Base-by-base conservation (phyloP, 2,113 vertebrate species). In the Halichoerus grypus region DNA sequence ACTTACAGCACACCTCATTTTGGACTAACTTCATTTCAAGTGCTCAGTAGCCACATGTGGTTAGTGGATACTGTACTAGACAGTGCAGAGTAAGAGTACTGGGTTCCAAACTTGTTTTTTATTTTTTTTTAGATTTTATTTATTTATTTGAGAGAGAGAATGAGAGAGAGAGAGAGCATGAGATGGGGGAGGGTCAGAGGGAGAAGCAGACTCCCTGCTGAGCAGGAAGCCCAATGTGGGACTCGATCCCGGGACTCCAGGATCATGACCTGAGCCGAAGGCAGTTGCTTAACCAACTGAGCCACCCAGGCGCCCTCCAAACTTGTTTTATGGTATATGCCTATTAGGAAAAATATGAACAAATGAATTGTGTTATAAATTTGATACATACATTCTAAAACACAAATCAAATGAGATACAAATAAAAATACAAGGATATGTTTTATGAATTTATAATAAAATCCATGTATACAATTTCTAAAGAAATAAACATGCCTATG, bases 401-500 rank as follows among this genome's bases (percentile, higher is more conserved):
- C 65, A 67, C 21, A 69, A 36, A 74, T 53, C 10, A 36, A 26
- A 80, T 92, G 82, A 88, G 18, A 83, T 69, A n/a, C 15, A n/a
- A 33, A 91, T 51, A 72, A 77, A 63, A 53, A 79, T 79, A 53
- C 49, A 79, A 53, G 46, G 10, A 53, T n/a, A 10, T n/a, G 16
- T 19, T n/a, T 79, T 79, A n/a, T 81, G 11, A 63, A 31, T 79
- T 57, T 77, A 21, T 95, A 87, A 49, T 24, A 65, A 59, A 93
- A 72, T 59, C 18, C 28, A 74, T 3, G 3, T 59, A 4, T 33
- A 82, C 1, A 89, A 49, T 82, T 91, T 96, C 61, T 76, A 87
- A 83, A 86, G 19, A 81, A n/a, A 72, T 15, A 71, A 46, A 46
- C 51, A 39, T 18, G 3, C 21, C 7, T n/a, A 42, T 77, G 1